Percentiles rank a stretch among this genome's conserved stretches.
Conservation (phyloP, 2,797 vertebrate genomes). For the Oophaga sylvatica region DNA sequence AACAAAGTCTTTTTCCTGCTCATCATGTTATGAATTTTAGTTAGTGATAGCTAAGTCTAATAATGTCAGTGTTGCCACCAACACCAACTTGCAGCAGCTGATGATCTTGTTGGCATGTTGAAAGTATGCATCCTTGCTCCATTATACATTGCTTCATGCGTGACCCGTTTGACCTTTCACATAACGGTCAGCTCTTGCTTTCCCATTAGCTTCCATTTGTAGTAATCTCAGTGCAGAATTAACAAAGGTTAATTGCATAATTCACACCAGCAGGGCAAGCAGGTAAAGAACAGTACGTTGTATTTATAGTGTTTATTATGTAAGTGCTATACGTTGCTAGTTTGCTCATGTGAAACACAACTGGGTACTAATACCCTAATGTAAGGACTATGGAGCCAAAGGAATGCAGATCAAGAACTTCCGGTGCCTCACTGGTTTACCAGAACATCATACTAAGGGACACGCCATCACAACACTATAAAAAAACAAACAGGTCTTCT, state of each 20-base stretch:
- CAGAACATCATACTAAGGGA: background rate
- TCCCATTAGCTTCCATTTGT: background rate
- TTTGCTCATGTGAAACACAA: background rate
- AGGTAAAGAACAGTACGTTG: background rate
- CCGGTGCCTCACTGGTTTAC: background rate
- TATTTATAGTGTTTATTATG: background rate
- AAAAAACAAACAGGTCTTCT: background rate
- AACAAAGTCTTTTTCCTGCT: background rate
- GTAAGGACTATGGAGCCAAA: background rate
- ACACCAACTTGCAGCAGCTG: background rate
- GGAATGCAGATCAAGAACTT: background rate
- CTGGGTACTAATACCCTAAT: background rate
- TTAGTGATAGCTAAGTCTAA: background rate
- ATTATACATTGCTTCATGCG: background rate
- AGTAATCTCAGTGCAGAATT: background rate
- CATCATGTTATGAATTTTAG: background rate
- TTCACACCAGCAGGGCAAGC: background rate
- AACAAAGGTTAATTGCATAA: background rate
- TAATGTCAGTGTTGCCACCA: background rate
- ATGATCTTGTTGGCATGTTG: background rate
- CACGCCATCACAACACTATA: background rate
- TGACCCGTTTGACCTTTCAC: slow-evolving; percentile 3
- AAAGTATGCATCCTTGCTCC: background rate
- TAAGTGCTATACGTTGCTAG: background rate
- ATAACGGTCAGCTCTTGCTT: background rate